A percentile compares a stretch with the other conserved stretches of the same genome.
phyloP scores from a whole-genome alignment of 2,888 invertebrate species.

The Ormyrus rosae region DNA sequence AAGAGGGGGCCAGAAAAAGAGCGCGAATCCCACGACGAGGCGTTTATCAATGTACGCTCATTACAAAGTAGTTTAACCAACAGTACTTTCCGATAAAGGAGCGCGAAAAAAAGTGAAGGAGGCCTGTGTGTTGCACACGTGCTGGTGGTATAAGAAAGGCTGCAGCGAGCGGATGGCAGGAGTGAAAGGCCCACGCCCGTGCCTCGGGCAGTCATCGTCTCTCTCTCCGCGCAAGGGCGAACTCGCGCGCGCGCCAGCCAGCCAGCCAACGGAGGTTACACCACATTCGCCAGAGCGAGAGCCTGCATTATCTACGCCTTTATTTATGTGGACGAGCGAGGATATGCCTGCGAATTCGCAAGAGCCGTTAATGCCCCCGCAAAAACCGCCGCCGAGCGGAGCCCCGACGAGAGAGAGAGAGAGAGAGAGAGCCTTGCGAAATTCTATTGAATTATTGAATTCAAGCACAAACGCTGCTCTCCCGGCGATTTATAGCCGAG shows the following conservation, averaged over 20 bases:
- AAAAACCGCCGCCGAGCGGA: not conserved
- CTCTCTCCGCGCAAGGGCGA: slow-evolving; percentile 32
- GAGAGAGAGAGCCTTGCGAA: slow-evolving; percentile 4
- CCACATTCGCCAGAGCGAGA: slow-evolving; percentile 16
- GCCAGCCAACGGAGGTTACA: slow-evolving; percentile 26
- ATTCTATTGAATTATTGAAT: slow-evolving; percentile 16
- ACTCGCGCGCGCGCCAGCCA: slow-evolving; percentile 19
- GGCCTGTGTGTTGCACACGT: slow-evolving; percentile 27
- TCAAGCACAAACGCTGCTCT: not conserved
- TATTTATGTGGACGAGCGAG: slow-evolving; percentile 33
- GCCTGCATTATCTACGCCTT: slow-evolving; percentile 43
- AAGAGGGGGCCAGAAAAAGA: not conserved
- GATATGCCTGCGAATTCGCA: not conserved
- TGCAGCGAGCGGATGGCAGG: slow-evolving; percentile 61
- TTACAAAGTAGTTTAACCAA: slow-evolving; percentile 48
- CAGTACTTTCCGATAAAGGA: slow-evolving; percentile 53
- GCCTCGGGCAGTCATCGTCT: slow-evolving; percentile 70
- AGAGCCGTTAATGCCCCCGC: not conserved
- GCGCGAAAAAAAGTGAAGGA: slow-evolving; percentile 26
- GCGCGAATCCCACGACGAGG: not conserved
- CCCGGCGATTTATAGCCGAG: too few species aligned
- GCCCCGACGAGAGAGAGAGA: not conserved
- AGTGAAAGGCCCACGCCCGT: slow-evolving; percentile 77
- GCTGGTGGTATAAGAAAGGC: slow-evolving; percentile 42
- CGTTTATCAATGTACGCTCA: slow-evolving; percentile 47